Percentiles rank a stretch among this genome's conserved stretches.
Evolutionary conservation across 2,888 invertebrate species (phyloP).

Genomic region (Augiades crinisus): DNA sequence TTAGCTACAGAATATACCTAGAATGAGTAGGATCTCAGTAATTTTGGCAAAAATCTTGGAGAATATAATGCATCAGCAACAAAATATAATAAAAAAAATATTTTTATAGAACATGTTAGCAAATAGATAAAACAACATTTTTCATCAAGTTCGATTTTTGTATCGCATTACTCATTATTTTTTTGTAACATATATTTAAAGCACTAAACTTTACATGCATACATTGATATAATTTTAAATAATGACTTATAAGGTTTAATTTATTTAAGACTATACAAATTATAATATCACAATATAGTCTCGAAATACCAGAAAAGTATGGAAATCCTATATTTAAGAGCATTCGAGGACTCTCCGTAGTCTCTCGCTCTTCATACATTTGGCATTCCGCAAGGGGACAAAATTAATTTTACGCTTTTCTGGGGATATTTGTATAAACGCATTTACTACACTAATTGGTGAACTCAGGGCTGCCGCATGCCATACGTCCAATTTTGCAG

Average conservation of each 20-base stretch:
- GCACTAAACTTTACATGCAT: too few relatives aligned
- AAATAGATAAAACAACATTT: too few relatives aligned
- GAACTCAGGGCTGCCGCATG: conserved; percentile 1
- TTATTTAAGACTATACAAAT: too few relatives aligned
- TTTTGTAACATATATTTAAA: too few relatives aligned
- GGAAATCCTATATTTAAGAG: conserved; percentile 1
- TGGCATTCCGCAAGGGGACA: conserved; percentile 56
- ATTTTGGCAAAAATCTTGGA: background rate
- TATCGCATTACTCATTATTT: too few relatives aligned
- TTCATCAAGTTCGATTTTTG: too few relatives aligned
- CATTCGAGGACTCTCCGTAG: conserved; percentile 4
- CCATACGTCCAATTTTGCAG: conserved; percentile 13
- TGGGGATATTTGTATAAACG: conserved; percentile 38
- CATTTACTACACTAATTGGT: conserved; percentile 13
- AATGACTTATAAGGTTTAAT: too few relatives aligned
- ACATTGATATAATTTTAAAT: too few relatives aligned
- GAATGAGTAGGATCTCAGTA: background rate
- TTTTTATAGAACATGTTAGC: too few relatives aligned
- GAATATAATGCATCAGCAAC: background rate
- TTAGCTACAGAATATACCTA: background rate
- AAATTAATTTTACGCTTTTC: conserved; percentile 56
- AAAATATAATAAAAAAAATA: too few relatives aligned
- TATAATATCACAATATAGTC: background rate
- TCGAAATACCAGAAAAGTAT: background rate
- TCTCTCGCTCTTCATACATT: conserved; percentile 30